Percentiles rank a stretch among this genome's conserved stretches.
Conservation (phyloP, 1,140 invertebrate species). For the Proales similis region DNA sequence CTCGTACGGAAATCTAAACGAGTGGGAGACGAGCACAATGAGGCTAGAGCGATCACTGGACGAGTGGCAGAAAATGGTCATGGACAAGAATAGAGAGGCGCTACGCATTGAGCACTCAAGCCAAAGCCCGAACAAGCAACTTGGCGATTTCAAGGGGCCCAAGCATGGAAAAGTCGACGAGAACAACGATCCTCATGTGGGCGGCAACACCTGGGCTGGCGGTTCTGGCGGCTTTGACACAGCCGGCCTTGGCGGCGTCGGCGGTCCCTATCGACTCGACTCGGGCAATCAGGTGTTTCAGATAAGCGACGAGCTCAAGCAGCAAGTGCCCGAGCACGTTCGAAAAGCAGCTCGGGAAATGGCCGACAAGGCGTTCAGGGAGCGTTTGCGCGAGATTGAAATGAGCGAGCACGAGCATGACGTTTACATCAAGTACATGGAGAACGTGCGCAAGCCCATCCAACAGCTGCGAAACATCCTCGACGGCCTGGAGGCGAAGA, state of each 20-base stretch:
- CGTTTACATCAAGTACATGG: slow-evolving; percentile 72
- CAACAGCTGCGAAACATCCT: slow-evolving; percentile 59
- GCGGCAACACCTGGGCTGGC: slow-evolving; percentile 91
- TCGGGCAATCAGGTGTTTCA: slow-evolving; percentile 84
- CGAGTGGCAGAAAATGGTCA: slow-evolving; percentile 56
- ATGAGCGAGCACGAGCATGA: slow-evolving; percentile 89
- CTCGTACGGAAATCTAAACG: slow-evolving; percentile 56
- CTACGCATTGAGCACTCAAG: slow-evolving; percentile 16
- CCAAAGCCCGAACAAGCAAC: slow-evolving; percentile 54
- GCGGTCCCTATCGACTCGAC: slow-evolving; percentile 62
- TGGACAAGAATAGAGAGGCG: slow-evolving; percentile 44
- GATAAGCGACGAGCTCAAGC: slow-evolving; percentile 79
- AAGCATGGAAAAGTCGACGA: slow-evolving; percentile 85
- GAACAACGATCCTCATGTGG: slow-evolving; percentile 79
- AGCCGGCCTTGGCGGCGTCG: slow-evolving; percentile 62
- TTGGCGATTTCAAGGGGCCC: slow-evolving; percentile 61
- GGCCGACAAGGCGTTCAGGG: slow-evolving; percentile 77
- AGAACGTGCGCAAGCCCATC: slow-evolving; percentile 63
- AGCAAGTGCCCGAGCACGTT: slow-evolving; percentile 73
- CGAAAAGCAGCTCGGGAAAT: slow-evolving; percentile 81
- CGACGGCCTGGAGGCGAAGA: slow-evolving; percentile 73
- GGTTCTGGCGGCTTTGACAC: slow-evolving; percentile 77
- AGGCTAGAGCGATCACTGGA: slow-evolving; percentile 55
- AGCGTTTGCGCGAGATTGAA: slow-evolving; percentile 73
- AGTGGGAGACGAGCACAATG: slow-evolving; percentile 59